Base-by-base conservation (phyloP, 2,888 invertebrate species). In the Cyaniris semiargus region DNA sequence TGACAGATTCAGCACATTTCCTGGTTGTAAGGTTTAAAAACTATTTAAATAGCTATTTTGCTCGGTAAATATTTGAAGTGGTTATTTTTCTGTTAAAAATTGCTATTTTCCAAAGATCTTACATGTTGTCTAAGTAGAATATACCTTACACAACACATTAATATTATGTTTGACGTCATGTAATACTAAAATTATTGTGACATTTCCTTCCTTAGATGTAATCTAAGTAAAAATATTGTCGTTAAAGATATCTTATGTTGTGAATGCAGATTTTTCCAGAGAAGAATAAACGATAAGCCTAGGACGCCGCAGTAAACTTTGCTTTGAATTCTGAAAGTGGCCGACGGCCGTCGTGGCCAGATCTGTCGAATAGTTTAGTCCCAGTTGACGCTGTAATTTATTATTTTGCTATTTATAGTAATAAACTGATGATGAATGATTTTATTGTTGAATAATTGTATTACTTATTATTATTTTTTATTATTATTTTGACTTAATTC, bases 271-370 rank as follows among this genome's bases (percentile, higher is more conserved):
- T 48, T 48, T 34, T 38, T 38, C 38, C 48, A 48, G 48, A 48
- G 48, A 48, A 48, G 48, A 48, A 48, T 48, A 48, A 48, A 15
- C 48, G 48, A 48, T 58, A 58, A 21, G 58, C 58, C n/a, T n/a
- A 8, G 48, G 48, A 48, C 15, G 60, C 21, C 10, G 60, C 60
- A 21, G 8, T 60, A 21, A 60, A 60, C 60, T 60, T 60, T 60
- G 8, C 60, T 23, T 60, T 60, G 23, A 23, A 60, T 4, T 60
- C 23, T 60, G 21, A 21, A 60, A 23, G 60, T 60, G 23, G 60
- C 60, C 60, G 60, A 60, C 23, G 60, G 60, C 60, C 60, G 60
- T 60, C 60, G 21, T 60, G 60, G 23, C 60, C 60, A 60, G 60
- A 23, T 60, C 60, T 23, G 21, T 60, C 60, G 23, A 60, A 60